These are phyloP conservation scores for Holacanthella duospinosa DNA, from an alignment of 2,888 invertebrate genomes.

Conservation along the genomic window DNA sequence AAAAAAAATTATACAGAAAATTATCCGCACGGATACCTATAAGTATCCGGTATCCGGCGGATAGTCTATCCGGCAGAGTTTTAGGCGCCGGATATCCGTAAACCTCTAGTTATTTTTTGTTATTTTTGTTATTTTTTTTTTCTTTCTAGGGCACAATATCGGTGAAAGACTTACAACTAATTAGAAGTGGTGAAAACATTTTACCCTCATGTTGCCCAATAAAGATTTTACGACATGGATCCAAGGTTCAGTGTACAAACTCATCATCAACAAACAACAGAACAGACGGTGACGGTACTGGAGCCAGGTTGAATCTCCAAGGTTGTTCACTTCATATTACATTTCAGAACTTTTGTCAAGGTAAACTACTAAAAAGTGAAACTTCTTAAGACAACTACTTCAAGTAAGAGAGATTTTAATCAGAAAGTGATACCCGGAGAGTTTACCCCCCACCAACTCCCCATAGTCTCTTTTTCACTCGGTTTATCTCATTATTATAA, in stretches of 20 bases:
- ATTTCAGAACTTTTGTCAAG: not conserved
- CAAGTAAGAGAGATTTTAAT: not conserved
- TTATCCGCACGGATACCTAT: no score
- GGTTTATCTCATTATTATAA: not conserved
- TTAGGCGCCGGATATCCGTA: no score
- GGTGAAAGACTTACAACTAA: not conserved
- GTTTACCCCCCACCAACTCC: not conserved
- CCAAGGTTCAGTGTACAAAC: not conserved
- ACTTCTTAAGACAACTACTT: not conserved
- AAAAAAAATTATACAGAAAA: no score
- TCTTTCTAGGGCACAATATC: not conserved
- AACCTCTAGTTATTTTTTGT: no score
- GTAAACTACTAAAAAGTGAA: not conserved
- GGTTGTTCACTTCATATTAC: not conserved
- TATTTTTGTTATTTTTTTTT: no score
- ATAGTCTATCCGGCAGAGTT: no score
- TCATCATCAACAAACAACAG: not conserved
- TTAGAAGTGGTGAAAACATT: not conserved
- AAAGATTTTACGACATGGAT: not conserved
- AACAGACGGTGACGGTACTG: not conserved
- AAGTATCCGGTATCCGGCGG: no score
- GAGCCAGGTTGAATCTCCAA: not conserved
- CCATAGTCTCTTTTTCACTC: no score
- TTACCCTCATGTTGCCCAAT: not conserved
- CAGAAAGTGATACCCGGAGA: not conserved